A percentile compares a stretch with the other conserved stretches of the same genome.
phyloP scores from a whole-genome alignment of 2,888 invertebrate species.

The Arenicola marina region DNA sequence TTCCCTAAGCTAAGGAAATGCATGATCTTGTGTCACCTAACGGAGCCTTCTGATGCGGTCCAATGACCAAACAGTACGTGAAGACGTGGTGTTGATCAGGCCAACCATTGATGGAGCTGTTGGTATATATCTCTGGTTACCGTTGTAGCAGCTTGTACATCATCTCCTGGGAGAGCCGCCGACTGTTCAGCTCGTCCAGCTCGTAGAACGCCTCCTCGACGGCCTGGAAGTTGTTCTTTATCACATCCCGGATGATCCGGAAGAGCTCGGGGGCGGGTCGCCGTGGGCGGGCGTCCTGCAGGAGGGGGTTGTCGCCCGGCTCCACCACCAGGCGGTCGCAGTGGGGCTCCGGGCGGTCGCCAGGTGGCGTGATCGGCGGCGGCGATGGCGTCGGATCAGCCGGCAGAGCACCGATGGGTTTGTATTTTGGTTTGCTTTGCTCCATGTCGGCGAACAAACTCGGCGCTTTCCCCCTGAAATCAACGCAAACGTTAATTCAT shows the following conservation, averaged over 20 bases:
- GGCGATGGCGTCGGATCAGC: conserved; percentile 15
- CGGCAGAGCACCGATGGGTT: conserved; percentile 15
- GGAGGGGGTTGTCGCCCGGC: conserved; percentile 1
- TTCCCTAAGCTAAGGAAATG: too few species aligned
- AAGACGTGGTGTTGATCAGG: too few species aligned
- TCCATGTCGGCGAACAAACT: conserved; percentile 42
- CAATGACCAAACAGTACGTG: too few species aligned
- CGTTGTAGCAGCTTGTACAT: conserved; percentile 54
- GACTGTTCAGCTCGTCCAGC: conserved; percentile 55
- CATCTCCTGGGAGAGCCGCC: conserved; percentile 55
- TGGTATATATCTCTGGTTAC: conserved; percentile 33
- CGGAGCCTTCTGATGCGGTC: too few species aligned
- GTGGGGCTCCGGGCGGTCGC: neutral
- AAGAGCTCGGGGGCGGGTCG: conserved; percentile 25
- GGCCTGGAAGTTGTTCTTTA: conserved; percentile 46
- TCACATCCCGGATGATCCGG: conserved; percentile 44
- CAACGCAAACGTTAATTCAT: too few species aligned
- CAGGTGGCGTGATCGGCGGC: neutral
- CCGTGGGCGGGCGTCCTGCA: neutral
- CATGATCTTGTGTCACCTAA: too few species aligned
- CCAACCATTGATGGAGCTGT: too few species aligned
- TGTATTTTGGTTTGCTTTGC: neutral
- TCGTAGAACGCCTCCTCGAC: conserved; percentile 53
- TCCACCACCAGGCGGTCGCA: neutral
- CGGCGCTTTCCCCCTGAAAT: conserved; percentile 54